Percentiles rank a stretch among this genome's conserved stretches.
phyloP scores from a whole-genome alignment of 2,797 vertebrate species.

The Sorex maritimensis region DNA sequence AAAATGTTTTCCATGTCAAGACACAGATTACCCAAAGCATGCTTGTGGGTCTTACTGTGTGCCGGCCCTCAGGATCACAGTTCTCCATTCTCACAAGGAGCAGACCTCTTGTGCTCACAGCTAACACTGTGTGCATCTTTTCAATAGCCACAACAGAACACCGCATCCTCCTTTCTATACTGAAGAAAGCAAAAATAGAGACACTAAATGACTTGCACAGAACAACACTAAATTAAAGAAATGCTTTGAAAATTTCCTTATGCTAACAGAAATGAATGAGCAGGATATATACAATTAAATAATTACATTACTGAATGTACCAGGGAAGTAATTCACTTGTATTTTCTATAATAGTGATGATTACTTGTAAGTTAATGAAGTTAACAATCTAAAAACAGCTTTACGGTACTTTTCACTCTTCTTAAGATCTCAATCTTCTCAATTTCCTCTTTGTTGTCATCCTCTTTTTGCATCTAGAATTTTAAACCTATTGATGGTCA shows the following conservation, averaged over 20 bases:
- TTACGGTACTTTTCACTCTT: neutral
- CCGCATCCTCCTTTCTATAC: no score
- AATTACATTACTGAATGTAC: accelerated
- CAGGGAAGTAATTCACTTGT: no score
- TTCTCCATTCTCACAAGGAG: neutral
- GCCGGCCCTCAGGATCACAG: no score
- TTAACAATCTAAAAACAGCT: neutral
- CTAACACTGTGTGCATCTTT: neutral
- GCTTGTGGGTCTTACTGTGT: no score
- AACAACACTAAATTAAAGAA: neutral
- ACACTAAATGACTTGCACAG: neutral
- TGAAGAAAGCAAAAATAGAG: neutral
- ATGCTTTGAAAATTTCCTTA: neutral
- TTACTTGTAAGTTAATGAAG: neutral
- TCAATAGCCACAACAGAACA: neutral
- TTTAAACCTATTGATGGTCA: neutral
- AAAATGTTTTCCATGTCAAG: neutral
- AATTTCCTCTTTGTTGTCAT: neutral
- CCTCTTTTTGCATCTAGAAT: neutral
- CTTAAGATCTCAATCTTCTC: neutral
- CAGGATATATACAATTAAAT: neutral
- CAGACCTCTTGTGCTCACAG: neutral
- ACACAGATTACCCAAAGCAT: neutral
- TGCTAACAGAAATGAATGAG: neutral
- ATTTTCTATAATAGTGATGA: neutral